Percentiles rank a stretch among this genome's conserved stretches.
Conservation (phyloP, 2,888 invertebrate genomes). For the Lycaena phlaeas region DNA sequence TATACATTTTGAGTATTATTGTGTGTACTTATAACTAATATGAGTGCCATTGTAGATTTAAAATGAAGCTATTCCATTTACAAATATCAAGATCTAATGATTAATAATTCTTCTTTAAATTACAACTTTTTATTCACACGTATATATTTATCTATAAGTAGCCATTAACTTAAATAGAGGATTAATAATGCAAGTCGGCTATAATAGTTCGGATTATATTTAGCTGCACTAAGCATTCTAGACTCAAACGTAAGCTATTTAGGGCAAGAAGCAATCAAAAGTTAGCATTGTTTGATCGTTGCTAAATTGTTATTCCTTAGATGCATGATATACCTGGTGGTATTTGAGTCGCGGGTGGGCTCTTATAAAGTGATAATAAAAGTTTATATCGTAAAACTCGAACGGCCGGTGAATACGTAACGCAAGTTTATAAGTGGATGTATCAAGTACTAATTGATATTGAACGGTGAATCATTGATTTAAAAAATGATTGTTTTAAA, state of each 20-base stretch:
- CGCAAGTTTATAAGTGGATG: conserved; percentile 12
- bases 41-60: no score
- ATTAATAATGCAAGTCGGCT: no score
- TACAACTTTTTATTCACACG: conserved; percentile 2
- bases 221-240: no score
- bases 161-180: no score
- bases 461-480: not conserved
- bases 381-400: conserved; percentile 30
- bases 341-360: conserved; percentile 54
- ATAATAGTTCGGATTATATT: no score
- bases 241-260: conserved; percentile 19
- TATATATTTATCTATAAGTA: not conserved
- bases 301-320: conserved; percentile 51
- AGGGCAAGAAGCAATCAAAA: conserved; percentile 52
- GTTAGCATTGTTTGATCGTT: conserved; percentile 35
- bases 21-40: no score
- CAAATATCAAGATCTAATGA: not conserved
- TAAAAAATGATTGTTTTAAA: conserved; percentile 4
- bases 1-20: not conserved
- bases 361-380: conserved; percentile 30
- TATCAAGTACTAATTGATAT: conserved; percentile 18
- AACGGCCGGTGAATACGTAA: conserved; percentile 46
- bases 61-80: not conserved
- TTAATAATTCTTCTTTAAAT: not conserved
- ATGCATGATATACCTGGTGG: conserved; percentile 34